These are phyloP conservation scores for Bubo bubo DNA, from an alignment of 2,113 vertebrate species.

Conservation along the genomic window DNA sequence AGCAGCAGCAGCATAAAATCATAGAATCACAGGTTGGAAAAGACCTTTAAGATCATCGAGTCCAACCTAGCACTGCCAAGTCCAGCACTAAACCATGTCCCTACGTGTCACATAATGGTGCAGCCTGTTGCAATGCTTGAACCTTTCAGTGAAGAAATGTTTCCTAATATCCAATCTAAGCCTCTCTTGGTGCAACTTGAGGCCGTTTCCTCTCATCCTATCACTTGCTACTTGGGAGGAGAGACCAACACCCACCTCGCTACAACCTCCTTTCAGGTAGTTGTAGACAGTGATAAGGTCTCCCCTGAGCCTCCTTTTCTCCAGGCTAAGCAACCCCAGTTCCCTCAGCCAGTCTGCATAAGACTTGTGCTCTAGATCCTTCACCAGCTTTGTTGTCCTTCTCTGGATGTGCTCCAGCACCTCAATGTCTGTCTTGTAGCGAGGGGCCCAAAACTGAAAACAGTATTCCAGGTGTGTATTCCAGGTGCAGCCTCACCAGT, in stretches of 20 bases:
- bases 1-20: not conserved
- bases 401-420: not conserved
- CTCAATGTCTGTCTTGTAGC: not conserved
- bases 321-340: not conserved
- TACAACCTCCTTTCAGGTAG: not conserved
- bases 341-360: not conserved
- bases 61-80: not conserved
- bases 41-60: not conserved
- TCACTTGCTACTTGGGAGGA: not conserved
- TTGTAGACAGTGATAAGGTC: not conserved
- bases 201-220: not conserved
- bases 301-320: not conserved
- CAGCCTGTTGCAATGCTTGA: not conserved
- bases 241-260: fast-evolving
- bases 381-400: not conserved
- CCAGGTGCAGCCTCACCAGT: not conserved
- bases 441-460: not conserved
- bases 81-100: not conserved
- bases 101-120: not conserved
- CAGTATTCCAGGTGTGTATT: not conserved
- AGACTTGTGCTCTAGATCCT: not conserved
- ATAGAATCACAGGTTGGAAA: not conserved
- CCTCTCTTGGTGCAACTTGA: not conserved
- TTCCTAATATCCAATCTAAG: not conserved
- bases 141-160: not conserved